Percentiles rank a stretch among this genome's conserved stretches.
Conservation (phyloP, 2,113 vertebrate species). For the Rhinogobius similis region DNA sequence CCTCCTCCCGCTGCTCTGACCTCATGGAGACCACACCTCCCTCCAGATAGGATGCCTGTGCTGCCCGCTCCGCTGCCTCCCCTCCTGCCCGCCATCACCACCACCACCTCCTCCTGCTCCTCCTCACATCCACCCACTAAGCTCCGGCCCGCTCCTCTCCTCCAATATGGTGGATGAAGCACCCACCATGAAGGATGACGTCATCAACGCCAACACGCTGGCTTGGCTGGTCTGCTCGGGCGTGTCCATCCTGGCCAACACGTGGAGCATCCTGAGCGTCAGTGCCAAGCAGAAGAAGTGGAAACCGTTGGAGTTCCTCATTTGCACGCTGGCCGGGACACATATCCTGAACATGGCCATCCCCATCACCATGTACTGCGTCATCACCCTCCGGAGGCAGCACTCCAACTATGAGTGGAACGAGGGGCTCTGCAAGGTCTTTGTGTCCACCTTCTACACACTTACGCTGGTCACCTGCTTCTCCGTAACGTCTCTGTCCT, state of each 20-base stretch:
- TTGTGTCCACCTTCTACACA: conserved; percentile 94
- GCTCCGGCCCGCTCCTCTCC: conserved; percentile 58
- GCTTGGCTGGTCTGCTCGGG: conserved; percentile 91
- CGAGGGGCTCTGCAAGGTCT: conserved; percentile 93
- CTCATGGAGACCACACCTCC: conserved; percentile 60
- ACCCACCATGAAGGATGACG: conserved; percentile 86
- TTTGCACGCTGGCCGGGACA: conserved; percentile 88
- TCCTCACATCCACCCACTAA: conserved; percentile 56
- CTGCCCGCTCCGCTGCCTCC: conserved; percentile 50
- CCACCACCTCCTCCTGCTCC: conserved; percentile 64
- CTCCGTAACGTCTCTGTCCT: conserved; percentile 91
- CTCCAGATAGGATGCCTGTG: conserved; percentile 71
- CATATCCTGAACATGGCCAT: conserved; percentile 92
- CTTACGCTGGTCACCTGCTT: conserved; percentile 93
- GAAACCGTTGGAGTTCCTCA: conserved; percentile 91
- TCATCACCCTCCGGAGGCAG: conserved; percentile 85
- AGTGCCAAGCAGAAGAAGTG: conserved; percentile 95
- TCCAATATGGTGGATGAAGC: conserved; percentile 74
- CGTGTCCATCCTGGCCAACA: conserved; percentile 88
- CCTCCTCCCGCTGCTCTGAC: conserved; percentile 27
- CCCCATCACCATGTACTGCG: conserved; percentile 90
- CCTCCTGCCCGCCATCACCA: conserved; percentile 67
- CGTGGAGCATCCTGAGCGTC: conserved; percentile 92
- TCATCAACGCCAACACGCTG: conserved; percentile 85
- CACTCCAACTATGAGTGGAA: conserved; percentile 90